Conservation (phyloP, 1,140 invertebrate species). For the Platorchestia sp. region DNA sequence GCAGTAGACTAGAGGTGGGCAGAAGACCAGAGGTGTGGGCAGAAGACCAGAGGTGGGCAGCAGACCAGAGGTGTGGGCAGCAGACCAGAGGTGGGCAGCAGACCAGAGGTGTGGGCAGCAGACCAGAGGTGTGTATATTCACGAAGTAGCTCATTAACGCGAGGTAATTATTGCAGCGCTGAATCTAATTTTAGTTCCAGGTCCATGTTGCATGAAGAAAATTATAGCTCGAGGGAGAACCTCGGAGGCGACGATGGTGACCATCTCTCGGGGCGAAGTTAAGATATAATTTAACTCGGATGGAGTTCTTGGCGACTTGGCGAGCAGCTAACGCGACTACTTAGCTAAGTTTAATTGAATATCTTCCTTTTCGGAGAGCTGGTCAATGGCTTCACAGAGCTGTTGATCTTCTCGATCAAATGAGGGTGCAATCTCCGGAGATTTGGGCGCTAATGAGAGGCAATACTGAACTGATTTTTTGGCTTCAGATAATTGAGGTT, state of each 20-base stretch:
- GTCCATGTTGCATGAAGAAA: neutral
- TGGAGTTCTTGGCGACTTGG: neutral
- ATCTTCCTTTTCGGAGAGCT: neutral
- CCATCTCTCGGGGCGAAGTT: neutral
- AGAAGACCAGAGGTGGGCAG: too few relatives aligned
- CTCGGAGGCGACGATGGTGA: neutral
- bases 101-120: too few relatives aligned
- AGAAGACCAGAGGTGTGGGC: too few relatives aligned
- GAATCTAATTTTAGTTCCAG: too few relatives aligned
- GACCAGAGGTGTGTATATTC: too few relatives aligned
- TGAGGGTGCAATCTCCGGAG: neutral
- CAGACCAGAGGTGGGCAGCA: too few relatives aligned
- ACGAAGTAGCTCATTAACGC: too few relatives aligned
- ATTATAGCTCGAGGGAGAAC: neutral
- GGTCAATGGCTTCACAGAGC: neutral
- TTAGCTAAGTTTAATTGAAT: neutral
- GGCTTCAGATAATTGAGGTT: neutral
- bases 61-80: too few relatives aligned
- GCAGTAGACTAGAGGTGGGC: too few relatives aligned
- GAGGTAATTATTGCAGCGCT: too few relatives aligned
- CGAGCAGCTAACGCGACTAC: neutral
- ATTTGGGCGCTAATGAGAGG: neutral
- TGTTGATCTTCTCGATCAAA: neutral
- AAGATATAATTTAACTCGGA: neutral
- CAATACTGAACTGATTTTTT: neutral